These are phyloP conservation scores for Meghimatium bilineatum DNA, from an alignment of 2,888 invertebrate species.

Conservation along the genomic window DNA sequence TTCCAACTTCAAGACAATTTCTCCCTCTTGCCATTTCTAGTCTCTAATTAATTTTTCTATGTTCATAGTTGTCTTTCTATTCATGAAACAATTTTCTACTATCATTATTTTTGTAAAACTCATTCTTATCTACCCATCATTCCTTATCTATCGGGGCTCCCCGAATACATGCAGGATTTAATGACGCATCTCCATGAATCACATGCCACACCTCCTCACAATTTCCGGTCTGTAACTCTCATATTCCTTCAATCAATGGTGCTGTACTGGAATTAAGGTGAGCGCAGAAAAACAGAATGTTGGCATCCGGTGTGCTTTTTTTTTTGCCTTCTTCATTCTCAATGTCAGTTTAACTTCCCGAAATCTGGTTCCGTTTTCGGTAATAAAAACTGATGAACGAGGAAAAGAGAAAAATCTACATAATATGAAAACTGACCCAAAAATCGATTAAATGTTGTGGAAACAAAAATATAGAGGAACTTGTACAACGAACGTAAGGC, in stretches of 20 bases:
- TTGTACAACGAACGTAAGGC: no score
- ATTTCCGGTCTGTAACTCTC: slow-evolving; percentile 10
- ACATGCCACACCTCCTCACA: slow-evolving; percentile 13
- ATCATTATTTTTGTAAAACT: background rate
- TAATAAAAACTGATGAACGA: no score
- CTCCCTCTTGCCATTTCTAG: background rate
- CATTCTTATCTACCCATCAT: background rate
- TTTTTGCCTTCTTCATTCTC: no score
- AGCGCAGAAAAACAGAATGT: background rate
- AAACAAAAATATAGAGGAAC: no score
- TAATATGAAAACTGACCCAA: no score
- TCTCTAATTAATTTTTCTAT: background rate
- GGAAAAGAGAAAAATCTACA: no score
- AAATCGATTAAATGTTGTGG: no score
- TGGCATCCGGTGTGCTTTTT: background rate
- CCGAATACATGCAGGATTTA: background rate
- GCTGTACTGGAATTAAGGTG: background rate
- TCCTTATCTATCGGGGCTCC: background rate
- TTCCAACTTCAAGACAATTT: slow-evolving; percentile 14
- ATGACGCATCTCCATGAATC: background rate
- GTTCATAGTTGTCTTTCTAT: background rate
- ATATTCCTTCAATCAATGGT: background rate
- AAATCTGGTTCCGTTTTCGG: no score
- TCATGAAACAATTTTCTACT: background rate
- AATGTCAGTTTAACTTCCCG: no score